Evolutionary conservation across 2,113 vertebrate species (phyloP), one percentile per base, ranked within the genome.

Genomic region (Dryoscopus gambensis): DNA sequence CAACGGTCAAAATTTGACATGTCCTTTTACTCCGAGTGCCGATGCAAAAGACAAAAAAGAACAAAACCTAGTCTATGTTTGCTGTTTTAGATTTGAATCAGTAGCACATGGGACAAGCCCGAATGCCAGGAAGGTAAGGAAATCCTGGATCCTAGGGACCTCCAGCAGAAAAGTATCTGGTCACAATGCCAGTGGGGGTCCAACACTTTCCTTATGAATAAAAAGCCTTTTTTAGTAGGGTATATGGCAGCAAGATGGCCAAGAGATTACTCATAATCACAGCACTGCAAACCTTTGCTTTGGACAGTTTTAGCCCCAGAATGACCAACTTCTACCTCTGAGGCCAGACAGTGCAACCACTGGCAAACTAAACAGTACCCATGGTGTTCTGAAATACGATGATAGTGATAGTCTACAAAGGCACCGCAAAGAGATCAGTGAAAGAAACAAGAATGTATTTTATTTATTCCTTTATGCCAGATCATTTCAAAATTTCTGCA

Each of bases 111-210:
- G 64, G 44, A 67, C 27, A 63, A 84, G 35, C 33, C 33, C 24
- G 50, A 84, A 82, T 30, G 56, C 39, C 68, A 89, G 52, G 15
- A 56, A 92, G 65, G 40, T 35, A 69, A 95, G 73, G 49, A 93
- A 87, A 84, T 42, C 49, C 49, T 73, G 65, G 24, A 42, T 84
- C 14, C 35, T 25, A 25, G 17, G 33, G 44, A 82, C 15, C 30
- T 81, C 39, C 73, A 82, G 60, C 46, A 84, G 73, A 84, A 84
- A 87, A 71, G 59, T 27, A 71, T 19, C 65, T 39, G 28, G 52
- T 71, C 57, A 35, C n/a, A 84, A 84, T 42, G 23, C 27, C 71
- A 52, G 44, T 23, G 39, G 20, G 14, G 4, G 30, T 73, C 33
- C 60, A 60, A 25, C 4, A 6, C 39, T 42, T 57, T 55, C 42